A percentile compares a stretch with the other conserved stretches of the same genome.
These are phyloP conservation scores for Epistrophe eligans DNA, from an alignment of 2,888 invertebrate species.

Conservation along the genomic window DNA sequence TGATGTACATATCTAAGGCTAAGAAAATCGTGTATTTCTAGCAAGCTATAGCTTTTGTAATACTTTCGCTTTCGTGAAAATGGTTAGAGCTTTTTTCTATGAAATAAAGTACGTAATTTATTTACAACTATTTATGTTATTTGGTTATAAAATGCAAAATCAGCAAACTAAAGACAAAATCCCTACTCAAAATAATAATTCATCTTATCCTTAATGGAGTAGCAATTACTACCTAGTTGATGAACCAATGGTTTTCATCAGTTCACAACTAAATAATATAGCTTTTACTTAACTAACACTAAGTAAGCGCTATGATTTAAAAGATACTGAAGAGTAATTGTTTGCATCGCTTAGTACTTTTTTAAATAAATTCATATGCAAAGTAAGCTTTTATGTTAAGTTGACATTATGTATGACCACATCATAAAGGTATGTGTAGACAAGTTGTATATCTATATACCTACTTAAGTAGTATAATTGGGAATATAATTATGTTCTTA, in stretches of 20 bases:
- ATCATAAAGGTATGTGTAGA: too few relatives aligned
- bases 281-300: background rate
- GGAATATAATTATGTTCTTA: too few relatives aligned
- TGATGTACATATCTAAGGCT: constrained; percentile 38
- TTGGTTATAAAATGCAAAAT: constrained; percentile 22
- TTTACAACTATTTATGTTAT: constrained; percentile 20
- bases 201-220: too few relatives aligned
- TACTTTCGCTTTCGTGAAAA: constrained; percentile 69
- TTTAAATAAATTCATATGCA: background rate
- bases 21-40: constrained; percentile 35
- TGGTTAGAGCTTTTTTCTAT: constrained; percentile 57
- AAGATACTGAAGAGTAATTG: background rate
- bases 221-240: too few relatives aligned
- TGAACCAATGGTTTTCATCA: too few relatives aligned
- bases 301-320: background rate
- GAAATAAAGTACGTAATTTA: constrained; percentile 33
- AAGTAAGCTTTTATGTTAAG: background rate
- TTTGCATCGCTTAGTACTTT: background rate
- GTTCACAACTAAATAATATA: background rate
- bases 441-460: too few relatives aligned
- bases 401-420: background rate
- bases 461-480: too few relatives aligned
- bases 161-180: background rate
- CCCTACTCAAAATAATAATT: background rate
- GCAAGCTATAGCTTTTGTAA: constrained; percentile 54